Evolutionary conservation across 2,113 vertebrate species (phyloP).

Genomic region (Sylvia atricapilla): DNA sequence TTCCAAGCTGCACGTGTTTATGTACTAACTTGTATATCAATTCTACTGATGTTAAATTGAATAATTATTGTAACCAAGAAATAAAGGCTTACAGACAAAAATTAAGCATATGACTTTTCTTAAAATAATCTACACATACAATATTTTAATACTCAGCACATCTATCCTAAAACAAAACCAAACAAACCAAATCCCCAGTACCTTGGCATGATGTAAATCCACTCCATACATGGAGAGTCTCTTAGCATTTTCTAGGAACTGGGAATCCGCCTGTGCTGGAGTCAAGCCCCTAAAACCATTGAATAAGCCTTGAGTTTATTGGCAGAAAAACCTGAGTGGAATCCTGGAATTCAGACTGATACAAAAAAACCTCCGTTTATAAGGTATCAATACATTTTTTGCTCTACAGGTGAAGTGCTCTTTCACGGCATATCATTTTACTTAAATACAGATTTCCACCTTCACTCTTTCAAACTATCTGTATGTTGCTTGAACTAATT

Average conservation of each 20-base stretch:
- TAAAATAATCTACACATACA: not conserved
- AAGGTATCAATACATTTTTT: not conserved
- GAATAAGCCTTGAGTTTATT: constrained; percentile 31
- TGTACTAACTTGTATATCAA: not conserved
- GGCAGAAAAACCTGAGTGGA: not conserved
- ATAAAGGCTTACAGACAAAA: not conserved
- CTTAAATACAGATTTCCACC: not conserved
- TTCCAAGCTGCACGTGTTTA: not conserved
- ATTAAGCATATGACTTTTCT: not conserved
- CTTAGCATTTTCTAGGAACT: constrained; percentile 98
- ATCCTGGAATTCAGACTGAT: not conserved
- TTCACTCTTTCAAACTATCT: not conserved
- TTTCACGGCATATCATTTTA: not conserved
- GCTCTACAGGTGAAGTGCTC: not conserved
- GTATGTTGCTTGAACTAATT: not conserved
- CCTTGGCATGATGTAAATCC: constrained; percentile 97
- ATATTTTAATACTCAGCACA: not conserved
- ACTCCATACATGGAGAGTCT: constrained; percentile 98
- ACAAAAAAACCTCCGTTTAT: not conserved
- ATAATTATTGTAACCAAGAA: not conserved
- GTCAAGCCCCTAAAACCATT: constrained; percentile 86
- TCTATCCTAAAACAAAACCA: not conserved
- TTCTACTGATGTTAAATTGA: not conserved
- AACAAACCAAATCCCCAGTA: constrained; percentile 54
- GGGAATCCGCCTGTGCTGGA: constrained; percentile 91